Conservation (phyloP, 2,797 vertebrate genomes). For the Myripristis murdjan region DNA sequence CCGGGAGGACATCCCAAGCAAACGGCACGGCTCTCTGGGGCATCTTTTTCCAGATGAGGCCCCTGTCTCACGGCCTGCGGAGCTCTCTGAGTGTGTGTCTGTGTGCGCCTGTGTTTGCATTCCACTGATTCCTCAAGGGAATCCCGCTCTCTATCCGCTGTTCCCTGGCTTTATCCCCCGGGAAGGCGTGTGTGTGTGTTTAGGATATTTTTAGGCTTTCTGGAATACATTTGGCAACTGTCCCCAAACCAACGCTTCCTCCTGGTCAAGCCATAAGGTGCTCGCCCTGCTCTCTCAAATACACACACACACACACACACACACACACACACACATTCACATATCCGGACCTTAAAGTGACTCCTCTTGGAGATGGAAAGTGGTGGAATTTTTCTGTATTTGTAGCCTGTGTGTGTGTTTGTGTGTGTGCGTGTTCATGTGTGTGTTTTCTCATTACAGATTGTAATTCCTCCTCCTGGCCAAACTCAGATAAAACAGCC, state of each 20-base stretch:
- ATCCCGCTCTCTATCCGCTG: slow-evolving; percentile 46
- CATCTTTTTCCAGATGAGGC: slow-evolving; percentile 65
- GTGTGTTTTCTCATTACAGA: slow-evolving; percentile 22
- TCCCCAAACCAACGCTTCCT: slow-evolving; percentile 37
- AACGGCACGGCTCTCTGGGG: slow-evolving; percentile 52
- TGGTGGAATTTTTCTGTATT: slow-evolving; percentile 19
- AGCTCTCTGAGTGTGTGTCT: slow-evolving; percentile 29
- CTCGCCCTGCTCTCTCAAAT: slow-evolving; percentile 28
- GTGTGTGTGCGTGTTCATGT: background rate
- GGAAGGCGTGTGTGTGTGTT: slow-evolving; percentile 19
- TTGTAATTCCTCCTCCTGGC: slow-evolving; percentile 11
- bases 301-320: slow-evolving; percentile 36
- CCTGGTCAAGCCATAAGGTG: slow-evolving; percentile 20
- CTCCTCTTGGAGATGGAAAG: slow-evolving; percentile 9
- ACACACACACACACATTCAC: slow-evolving; percentile 8
- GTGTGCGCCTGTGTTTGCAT: slow-evolving; percentile 73
- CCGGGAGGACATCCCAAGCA: slow-evolving; percentile 47
- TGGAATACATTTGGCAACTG: slow-evolving; percentile 43
- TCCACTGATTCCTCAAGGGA: slow-evolving; percentile 71
- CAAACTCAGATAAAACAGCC: background rate
- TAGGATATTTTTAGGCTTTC: slow-evolving; percentile 61
- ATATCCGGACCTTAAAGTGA: slow-evolving; percentile 39
- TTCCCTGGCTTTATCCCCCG: slow-evolving; percentile 34
- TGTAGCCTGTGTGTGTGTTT: slow-evolving; percentile 28
- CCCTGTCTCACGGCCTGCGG: slow-evolving; percentile 57